A percentile compares a stretch with the other conserved stretches of the same genome.
Evolutionary conservation across 2,113 vertebrate genomes (phyloP).

Genomic region (rabbit (Oryctolagus cuniculus)): mOryCun1.1 NC_091440.1:26830001-26830500

Average conservation of each 20-base stretch:
- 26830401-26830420: neutral
- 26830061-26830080: neutral
- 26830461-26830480: neutral
- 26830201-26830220: neutral
- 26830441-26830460: neutral
- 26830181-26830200: neutral
- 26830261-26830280: neutral
- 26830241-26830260: neutral
- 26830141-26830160: neutral
- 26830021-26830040: slow-evolving; percentile 12
- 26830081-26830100: slow-evolving; percentile 22
- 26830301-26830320: neutral
- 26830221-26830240: neutral
- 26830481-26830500: neutral
- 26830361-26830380: neutral
- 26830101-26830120: slow-evolving; percentile 2
- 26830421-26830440: neutral
- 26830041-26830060: neutral
- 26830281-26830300: neutral
- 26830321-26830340: neutral
- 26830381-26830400: neutral
- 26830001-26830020: neutral
- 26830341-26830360: accelerated
- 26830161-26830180: neutral
- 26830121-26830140: neutral